These are phyloP conservation scores for Cylindroiulus punctatus DNA, from an alignment of 2,888 invertebrate genomes.

Conservation along the genomic window DNA sequence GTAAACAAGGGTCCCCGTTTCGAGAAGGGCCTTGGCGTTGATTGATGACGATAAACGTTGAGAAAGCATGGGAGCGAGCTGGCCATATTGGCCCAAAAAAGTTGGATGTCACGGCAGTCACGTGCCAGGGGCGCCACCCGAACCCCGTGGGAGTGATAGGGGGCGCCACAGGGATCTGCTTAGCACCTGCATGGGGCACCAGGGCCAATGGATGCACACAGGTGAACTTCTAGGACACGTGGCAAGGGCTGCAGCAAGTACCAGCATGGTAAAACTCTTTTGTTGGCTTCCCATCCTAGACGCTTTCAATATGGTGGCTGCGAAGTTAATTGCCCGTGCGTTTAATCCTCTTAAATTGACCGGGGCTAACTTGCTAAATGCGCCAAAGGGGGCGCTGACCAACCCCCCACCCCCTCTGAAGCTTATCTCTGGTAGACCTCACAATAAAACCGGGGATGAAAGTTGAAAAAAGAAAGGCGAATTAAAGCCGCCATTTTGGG, in stretches of 20 bases:
- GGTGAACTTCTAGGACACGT: not conserved
- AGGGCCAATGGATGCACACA: not conserved
- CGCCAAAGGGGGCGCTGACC: no score
- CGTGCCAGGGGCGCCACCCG: not conserved
- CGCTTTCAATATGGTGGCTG: slow-evolving; percentile 39
- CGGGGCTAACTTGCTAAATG: not conserved
- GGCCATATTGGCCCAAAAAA: not conserved
- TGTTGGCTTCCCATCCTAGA: not conserved
- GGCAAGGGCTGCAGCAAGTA: not conserved
- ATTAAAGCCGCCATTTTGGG: slow-evolving; percentile 1
- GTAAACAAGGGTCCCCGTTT: not conserved
- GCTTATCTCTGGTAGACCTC: slow-evolving; percentile 15
- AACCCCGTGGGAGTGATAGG: slow-evolving; percentile 39
- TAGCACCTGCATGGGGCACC: slow-evolving; percentile 37
- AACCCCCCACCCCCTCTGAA: not conserved
- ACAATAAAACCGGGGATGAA: slow-evolving; percentile 36
- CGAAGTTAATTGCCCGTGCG: slow-evolving; percentile 36
- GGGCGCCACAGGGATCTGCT: not conserved
- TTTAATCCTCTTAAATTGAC: slow-evolving; percentile 40
- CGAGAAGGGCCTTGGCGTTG: not conserved
- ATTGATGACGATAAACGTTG: slow-evolving; percentile 14
- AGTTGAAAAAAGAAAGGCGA: not conserved
- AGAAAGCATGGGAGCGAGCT: not conserved
- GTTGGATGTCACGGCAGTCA: not conserved
- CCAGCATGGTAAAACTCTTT: slow-evolving; percentile 32